phyloP scores from a whole-genome alignment of 2,797 vertebrate genomes.

The Thamnophis elegans region DNA sequence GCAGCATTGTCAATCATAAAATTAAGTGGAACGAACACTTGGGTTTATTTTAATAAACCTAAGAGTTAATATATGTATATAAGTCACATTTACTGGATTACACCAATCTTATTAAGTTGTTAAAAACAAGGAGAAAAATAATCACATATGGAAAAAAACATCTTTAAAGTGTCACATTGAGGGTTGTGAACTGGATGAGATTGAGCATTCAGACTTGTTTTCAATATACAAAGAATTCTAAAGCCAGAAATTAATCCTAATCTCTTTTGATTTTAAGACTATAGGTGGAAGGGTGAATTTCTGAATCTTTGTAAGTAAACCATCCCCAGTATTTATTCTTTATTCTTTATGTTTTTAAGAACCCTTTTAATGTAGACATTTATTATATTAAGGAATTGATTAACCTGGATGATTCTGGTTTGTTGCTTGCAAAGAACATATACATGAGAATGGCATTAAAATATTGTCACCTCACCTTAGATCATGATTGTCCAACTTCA shows the following conservation, averaged over 20 bases:
- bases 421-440: not conserved
- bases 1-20: not conserved
- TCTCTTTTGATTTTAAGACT: not conserved
- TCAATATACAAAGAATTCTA: not conserved
- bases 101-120: constrained; percentile 35
- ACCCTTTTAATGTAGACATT: not conserved
- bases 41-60: constrained; percentile 37
- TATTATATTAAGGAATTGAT: not conserved
- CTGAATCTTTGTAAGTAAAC: not conserved
- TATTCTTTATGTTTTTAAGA: not conserved
- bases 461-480: not conserved
- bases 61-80: constrained; percentile 27
- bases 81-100: not conserved
- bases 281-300: not conserved
- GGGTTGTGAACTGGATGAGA: constrained; percentile 43
- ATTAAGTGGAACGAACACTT: constrained; percentile 9
- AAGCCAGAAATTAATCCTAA: not conserved
- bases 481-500: not conserved
- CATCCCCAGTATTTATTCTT: no score
- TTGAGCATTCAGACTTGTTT: constrained; percentile 37
- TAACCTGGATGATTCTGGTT: not conserved
- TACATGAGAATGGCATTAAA: not conserved
- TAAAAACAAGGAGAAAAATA: constrained; percentile 59
- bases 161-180: constrained; percentile 56
- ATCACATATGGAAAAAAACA: constrained; percentile 32